Conservation (phyloP, 2,797 vertebrate species). For the Etheostoma nigrum region DNA sequence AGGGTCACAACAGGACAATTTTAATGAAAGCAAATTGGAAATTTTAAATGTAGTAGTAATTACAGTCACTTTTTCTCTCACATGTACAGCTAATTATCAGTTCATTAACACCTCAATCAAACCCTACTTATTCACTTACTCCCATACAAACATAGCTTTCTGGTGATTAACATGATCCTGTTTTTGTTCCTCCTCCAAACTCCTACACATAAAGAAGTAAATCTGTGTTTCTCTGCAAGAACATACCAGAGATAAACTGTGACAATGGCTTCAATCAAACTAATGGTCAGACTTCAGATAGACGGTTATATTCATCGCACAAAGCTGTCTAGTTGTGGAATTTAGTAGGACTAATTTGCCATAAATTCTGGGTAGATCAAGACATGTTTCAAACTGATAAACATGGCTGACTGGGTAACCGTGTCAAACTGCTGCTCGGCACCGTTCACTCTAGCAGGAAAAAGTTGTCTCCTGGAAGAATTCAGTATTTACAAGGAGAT, state of each 20-base stretch:
- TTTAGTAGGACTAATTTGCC: neutral
- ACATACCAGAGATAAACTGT: neutral
- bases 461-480: neutral
- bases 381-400: neutral
- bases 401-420: neutral
- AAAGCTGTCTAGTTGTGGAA: neutral
- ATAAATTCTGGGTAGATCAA: neutral
- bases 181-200: neutral
- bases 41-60: conserved; percentile 58
- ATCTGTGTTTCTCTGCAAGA: neutral
- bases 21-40: conserved; percentile 60
- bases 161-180: conserved; percentile 30
- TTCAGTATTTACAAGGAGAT: neutral
- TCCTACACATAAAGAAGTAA: conserved; percentile 1
- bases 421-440: neutral
- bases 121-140: conserved; percentile 44
- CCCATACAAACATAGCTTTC: conserved; percentile 31
- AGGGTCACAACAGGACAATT: conserved; percentile 38
- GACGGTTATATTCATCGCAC: neutral
- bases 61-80: conserved; percentile 49
- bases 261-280: neutral
- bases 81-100: conserved; percentile 60
- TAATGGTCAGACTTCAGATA: neutral
- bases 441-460: neutral
- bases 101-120: conserved; percentile 69